Conservation (phyloP, 2,888 invertebrate species). For the Ptilodon capucinus region DNA sequence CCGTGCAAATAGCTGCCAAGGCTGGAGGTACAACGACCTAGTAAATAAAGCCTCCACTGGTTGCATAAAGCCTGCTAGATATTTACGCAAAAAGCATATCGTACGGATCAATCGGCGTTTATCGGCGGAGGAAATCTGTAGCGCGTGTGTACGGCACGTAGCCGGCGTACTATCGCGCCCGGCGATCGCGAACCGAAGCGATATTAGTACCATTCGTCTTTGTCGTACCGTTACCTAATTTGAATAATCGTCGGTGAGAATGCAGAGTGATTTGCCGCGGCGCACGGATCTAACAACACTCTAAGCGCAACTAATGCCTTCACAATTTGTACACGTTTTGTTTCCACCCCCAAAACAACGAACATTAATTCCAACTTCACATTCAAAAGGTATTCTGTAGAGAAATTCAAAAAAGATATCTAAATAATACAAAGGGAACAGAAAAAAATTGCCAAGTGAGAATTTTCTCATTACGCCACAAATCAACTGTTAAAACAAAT, state of each 20-base stretch:
- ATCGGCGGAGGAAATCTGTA: constrained; percentile 71
- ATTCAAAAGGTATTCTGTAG: constrained; percentile 28
- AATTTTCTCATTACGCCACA: constrained; percentile 79
- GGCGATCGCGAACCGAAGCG: constrained; percentile 69
- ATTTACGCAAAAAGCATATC: constrained; percentile 81
- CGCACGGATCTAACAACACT: constrained; percentile 41
- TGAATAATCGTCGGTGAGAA: constrained; percentile 82
- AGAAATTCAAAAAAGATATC: constrained; percentile 45
- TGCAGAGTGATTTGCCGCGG: constrained; percentile 72
- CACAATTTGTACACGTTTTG: constrained; percentile 27
- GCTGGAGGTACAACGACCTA: constrained; percentile 28
- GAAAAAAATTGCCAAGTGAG: constrained; percentile 68
- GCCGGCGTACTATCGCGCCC: constrained; percentile 62
- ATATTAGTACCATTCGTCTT: constrained; percentile 82
- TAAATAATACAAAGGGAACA: constrained; percentile 50
- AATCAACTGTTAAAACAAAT: constrained; percentile 81
- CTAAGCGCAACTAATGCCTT: constrained; percentile 29
- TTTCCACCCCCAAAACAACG: constrained; percentile 22
- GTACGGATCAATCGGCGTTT: constrained; percentile 74
- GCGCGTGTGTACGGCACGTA: constrained; percentile 77
- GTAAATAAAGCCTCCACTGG: constrained; percentile 49
- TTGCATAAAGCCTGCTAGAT: constrained; percentile 67
- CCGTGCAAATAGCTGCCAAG: constrained; percentile 15
- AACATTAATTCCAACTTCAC: constrained; percentile 15
- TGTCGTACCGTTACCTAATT: constrained; percentile 81